phyloP scores from a whole-genome alignment of 2,113 vertebrate genomes.

The Sander vitreus region DNA sequence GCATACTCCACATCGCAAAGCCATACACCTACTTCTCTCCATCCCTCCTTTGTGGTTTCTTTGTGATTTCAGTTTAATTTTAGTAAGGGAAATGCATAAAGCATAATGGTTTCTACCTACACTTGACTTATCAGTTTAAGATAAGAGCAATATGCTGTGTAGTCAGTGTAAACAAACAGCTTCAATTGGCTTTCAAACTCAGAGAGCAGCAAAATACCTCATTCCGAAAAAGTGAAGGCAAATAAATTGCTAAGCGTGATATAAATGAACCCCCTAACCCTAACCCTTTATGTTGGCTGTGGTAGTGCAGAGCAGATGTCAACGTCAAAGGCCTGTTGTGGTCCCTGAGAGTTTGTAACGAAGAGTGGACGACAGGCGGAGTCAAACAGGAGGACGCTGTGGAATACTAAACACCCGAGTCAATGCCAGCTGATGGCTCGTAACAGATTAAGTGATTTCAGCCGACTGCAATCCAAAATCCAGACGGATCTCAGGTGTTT shows the following conservation, averaged over 20 bases:
- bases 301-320: slow-evolving; percentile 4
- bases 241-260: not conserved
- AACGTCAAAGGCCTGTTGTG: slow-evolving; percentile 20
- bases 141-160: slow-evolving; percentile 12
- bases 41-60: not conserved
- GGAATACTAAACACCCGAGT: slow-evolving; percentile 46
- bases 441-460: slow-evolving; percentile 44
- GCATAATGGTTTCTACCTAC: slow-evolving; percentile 12
- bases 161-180: not conserved
- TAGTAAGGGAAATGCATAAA: slow-evolving; percentile 2
- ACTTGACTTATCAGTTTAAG: slow-evolving; percentile 19
- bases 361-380: slow-evolving; percentile 7
- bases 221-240: not conserved
- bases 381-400: slow-evolving; percentile 2
- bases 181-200: slow-evolving; percentile 9
- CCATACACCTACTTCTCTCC: not conserved
- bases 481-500: slow-evolving; percentile 10
- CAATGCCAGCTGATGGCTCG: slow-evolving; percentile 25
- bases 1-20: not conserved
- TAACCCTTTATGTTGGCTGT: not conserved
- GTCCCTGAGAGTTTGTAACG: slow-evolving; percentile 31
- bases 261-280: too few species aligned
- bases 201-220: not conserved
- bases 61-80: not conserved
- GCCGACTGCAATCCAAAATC: slow-evolving; percentile 23